A percentile compares a stretch with the other conserved stretches of the same genome.
Conservation (phyloP, 2,113 vertebrate species). For the Salvelinus alpinus region DNA sequence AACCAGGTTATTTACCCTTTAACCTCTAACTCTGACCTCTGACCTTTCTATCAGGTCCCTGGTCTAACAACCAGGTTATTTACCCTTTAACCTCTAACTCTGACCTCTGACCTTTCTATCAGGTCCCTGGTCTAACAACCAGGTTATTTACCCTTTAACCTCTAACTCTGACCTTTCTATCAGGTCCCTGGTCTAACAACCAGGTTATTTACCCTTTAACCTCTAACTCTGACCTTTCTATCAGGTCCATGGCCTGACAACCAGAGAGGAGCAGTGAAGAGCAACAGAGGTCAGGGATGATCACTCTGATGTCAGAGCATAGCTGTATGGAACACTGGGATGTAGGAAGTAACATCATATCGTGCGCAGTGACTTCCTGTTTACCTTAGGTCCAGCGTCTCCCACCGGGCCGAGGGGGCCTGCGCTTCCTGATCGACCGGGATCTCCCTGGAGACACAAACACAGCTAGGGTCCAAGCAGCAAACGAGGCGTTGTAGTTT, state of each 20-base stretch:
- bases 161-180: not conserved
- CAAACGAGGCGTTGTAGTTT: not conserved
- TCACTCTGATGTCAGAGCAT: not conserved
- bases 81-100: constrained; percentile 15
- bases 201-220: constrained; percentile 29
- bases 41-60: not conserved
- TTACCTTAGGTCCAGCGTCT: constrained; percentile 67
- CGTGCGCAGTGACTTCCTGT: not conserved
- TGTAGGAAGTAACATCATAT: not conserved
- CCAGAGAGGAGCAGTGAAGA: not conserved
- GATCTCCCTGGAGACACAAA: constrained; percentile 67
- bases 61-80: constrained; percentile 13
- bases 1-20: constrained; percentile 30
- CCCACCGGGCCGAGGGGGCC: constrained; percentile 60
- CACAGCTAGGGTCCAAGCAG: not conserved
- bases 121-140: not conserved
- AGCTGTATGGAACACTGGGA: not conserved
- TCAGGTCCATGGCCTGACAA: not conserved
- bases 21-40: not conserved
- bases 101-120: not conserved
- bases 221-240: not conserved
- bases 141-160: constrained; percentile 28
- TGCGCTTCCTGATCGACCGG: constrained; percentile 71
- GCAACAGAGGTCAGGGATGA: not conserved
- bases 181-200: not conserved